phyloP scores from a whole-genome alignment of 2,113 vertebrate species.

The Arizona elegans region DNA sequence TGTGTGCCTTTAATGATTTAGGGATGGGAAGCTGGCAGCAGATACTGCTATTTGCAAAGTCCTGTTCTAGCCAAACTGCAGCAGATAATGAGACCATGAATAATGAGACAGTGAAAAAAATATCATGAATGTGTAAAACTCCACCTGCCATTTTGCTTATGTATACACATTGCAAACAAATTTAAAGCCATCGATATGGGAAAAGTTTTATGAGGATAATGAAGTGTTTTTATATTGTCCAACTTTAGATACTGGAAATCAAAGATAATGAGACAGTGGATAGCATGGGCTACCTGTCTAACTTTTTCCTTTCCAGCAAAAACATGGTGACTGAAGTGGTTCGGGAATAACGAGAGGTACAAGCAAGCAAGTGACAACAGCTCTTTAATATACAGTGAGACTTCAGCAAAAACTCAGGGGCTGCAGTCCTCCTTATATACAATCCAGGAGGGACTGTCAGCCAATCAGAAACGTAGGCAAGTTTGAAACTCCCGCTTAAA shows the following conservation, averaged over 20 bases:
- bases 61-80: background rate
- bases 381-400: no score
- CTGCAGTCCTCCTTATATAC: no score
- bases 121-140: background rate
- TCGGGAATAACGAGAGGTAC: no score
- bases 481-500: no score
- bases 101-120: background rate
- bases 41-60: background rate
- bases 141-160: background rate
- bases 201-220: background rate
- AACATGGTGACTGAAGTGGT: slow-evolving; percentile 11
- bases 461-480: no score
- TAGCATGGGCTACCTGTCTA: background rate
- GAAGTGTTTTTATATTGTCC: background rate
- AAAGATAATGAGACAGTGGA: background rate
- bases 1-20: background rate
- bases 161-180: background rate
- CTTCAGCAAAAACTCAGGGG: no score
- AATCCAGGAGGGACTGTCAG: no score
- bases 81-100: background rate
- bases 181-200: background rate
- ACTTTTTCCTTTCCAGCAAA: background rate
- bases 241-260: background rate
- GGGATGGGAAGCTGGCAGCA: background rate
- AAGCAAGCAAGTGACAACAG: no score